Evolutionary conservation across 2,797 vertebrate species (phyloP).

Genomic region (Moxostoma hubbsi): DNA sequence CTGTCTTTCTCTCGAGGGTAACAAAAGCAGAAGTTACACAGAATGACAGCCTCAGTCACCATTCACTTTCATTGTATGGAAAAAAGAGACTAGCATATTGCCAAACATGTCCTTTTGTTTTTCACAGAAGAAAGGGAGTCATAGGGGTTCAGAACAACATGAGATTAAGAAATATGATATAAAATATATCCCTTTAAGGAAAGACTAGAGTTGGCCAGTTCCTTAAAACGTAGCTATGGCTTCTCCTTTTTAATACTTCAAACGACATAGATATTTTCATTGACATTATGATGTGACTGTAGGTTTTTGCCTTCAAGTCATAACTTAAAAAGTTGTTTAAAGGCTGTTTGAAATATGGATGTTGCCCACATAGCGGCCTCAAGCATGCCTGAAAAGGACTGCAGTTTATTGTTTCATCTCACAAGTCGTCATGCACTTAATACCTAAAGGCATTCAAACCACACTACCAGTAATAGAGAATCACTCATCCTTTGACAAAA

Average conservation of each 20-base stretch:
- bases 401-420: not conserved
- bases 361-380: slow-evolving; percentile 9
- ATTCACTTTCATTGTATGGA: no score
- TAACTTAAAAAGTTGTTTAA: slow-evolving; percentile 1
- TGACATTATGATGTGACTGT: slow-evolving; percentile 12
- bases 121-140: no score
- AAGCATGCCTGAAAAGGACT: slow-evolving; percentile 24
- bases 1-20: no score
- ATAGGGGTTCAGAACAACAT: no score
- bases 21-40: no score
- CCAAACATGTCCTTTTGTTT: no score
- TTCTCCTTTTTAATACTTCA: not conserved
- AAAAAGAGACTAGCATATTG: no score
- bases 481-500: slow-evolving; percentile 29
- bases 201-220: not conserved
- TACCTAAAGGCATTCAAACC: slow-evolving; percentile 19
- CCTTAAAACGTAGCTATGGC: not conserved
- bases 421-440: slow-evolving; percentile 20
- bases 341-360: slow-evolving; percentile 20
- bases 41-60: no score
- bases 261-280: slow-evolving; percentile 17
- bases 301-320: slow-evolving; percentile 18
- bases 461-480: not conserved
- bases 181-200: not conserved
- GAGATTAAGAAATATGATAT: not conserved